Base-by-base conservation (phyloP, 2,888 invertebrate genomes). In the Creontiades dilutus region DNA sequence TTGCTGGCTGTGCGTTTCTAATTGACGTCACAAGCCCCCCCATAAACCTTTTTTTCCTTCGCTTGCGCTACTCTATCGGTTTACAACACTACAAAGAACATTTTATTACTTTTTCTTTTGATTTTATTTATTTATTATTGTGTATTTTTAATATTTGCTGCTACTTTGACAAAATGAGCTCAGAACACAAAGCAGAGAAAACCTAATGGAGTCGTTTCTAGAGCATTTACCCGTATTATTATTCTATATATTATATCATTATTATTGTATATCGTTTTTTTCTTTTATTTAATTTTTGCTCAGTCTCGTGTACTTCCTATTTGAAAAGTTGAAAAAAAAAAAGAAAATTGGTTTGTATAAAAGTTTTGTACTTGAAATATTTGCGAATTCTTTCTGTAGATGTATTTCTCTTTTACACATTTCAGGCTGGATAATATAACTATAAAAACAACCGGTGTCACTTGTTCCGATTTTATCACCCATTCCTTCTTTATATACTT, bases 161-260 rank as follows among this genome's bases (percentile, higher is more conserved):
- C 61, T 68, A 68, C 7, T 23, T 27, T 68, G 23, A 68, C 19
- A 68, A 23, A 23, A 68, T 68, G 68, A 23, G 68, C 68, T 68
- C 68, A 68, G 68, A 68, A 68, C 23, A 68, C 19, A 68, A 68
- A 68, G 52, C 13, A 52, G 52, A 52, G 16, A 68, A 68, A 68
- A 68, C 68, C 68, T 27, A 81, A 89, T 88, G 91, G 90, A 91
- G 91, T 90, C 90, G 91, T 91, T 90, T 90, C 90, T 90, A 90
- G 89, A 91, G 91, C 91, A 91, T 91, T 91, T 91, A 91, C 90
- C 88, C 90, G 91, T 90, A 90, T 86, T 90, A 89, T 68, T 91
- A 89, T 90, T 90, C 68, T 86, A 75, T 90, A n/a, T n/a, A 91
- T 89, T 90, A 90, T 78, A 57, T 86, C 89, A 82, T 88, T 89